Evolutionary conservation across 2,888 invertebrate genomes (phyloP), one percentile per base, ranked within the genome.

Genomic region (Ophion ventricosus): DNA sequence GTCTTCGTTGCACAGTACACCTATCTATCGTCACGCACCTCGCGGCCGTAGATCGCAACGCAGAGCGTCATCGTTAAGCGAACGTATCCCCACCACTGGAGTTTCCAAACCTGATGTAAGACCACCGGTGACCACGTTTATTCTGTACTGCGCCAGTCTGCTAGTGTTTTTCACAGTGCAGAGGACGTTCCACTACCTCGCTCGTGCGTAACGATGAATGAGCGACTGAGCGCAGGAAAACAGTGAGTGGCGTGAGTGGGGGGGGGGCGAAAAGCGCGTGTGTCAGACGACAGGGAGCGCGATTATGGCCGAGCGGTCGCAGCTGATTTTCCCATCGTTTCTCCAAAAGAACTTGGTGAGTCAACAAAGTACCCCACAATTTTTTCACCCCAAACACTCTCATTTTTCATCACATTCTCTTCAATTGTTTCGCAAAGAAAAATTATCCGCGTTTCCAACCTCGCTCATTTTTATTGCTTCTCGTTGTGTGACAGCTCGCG

Each of bases 221-320:
- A 66, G 61, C 26, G 17, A 59, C 61, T 35, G 35, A 10, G 35
- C 23, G 72, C n/a, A 66, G 40, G 11, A 14, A 43, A 14, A 43
- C 43, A 14, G 8, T 43, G 43, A 11, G 43, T 43, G 43, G 35
- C 7, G 43, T 8, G 29, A 61, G 79, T 57, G 74, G 56, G 67
- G 73, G 64, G 64, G 35, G 64, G 59, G 23, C 76, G 57, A 49
- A 59, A 73, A 77, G 61, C 83, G 90, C 80, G 88, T 88, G 88
- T 79, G 73, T 57, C 73, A 59, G 57, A 7, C 20, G 64, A 74
- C 54, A 84, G 74, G 26, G 70, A 59, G 87, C 84, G 88, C 49
- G 63, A 92, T 91, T 92, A 92, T 92, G 91, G 91, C 90, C 87
- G 89, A 85, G 87, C 83, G 81, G 88, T 87, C 89, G 91, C 91